A percentile compares a stretch with the other conserved stretches of the same genome.
These are phyloP conservation scores for Matsumurasca onukii DNA, from an alignment of 1,140 invertebrate species.

Conservation along the genomic window DNA sequence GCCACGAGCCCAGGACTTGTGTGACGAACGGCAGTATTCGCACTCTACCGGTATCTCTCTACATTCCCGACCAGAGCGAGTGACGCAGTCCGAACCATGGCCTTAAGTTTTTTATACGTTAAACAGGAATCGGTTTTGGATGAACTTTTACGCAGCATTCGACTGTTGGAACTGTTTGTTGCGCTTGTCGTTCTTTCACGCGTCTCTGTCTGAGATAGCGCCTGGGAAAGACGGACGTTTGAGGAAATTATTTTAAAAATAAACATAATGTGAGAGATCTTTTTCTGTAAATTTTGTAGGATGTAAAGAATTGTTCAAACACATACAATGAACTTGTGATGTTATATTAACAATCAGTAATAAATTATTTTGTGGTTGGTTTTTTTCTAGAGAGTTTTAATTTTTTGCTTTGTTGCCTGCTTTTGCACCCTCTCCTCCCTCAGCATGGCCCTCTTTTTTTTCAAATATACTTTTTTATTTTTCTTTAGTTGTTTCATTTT, in stretches of 20 bases:
- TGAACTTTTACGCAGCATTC: background rate
- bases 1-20: background rate
- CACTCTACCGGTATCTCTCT: background rate
- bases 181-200: too few species aligned
- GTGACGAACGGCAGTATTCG: background rate
- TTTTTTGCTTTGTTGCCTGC: conserved; percentile 10
- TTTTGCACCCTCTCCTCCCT: background rate
- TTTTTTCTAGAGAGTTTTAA: conserved; percentile 11
- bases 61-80: background rate
- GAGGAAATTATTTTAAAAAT: background rate
- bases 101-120: background rate
- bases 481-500: conserved; percentile 1
- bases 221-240: background rate
- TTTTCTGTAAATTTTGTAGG: conserved; percentile 6
- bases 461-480: conserved; percentile 12
- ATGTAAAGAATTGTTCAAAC: conserved; percentile 15
- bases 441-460: background rate
- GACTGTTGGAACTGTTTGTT: background rate
- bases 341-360: conserved; percentile 23
- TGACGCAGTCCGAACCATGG: background rate
- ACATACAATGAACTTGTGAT: conserved; percentile 16
- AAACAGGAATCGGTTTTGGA: background rate
- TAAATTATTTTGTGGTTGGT: conserved; percentile 26
- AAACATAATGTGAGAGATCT: background rate
- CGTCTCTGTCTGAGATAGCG: background rate